Percentiles rank a stretch among this genome's conserved stretches.
phyloP scores from a whole-genome alignment of 2,888 invertebrate species.

The Phanerotoma sp. region DNA sequence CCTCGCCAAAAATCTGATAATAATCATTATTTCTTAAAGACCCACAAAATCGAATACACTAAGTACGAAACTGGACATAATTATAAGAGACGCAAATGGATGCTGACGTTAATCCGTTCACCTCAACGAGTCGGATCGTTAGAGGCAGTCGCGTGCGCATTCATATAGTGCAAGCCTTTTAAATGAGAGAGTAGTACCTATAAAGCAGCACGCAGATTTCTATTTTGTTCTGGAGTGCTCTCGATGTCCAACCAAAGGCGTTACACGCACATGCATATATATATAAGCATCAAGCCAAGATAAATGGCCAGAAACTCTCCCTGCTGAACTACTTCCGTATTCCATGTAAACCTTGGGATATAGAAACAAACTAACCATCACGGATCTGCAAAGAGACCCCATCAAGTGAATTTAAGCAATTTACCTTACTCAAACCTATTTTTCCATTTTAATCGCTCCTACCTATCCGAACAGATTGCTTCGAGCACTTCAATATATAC shows the following conservation, averaged over 20 bases:
- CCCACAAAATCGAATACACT: too few species aligned
- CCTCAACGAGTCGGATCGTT: constrained; percentile 25
- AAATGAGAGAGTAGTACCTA: constrained; percentile 11
- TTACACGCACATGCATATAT: constrained; percentile 14
- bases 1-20: too few species aligned
- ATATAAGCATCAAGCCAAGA: constrained; percentile 16
- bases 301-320: constrained; percentile 11
- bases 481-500: constrained; percentile 8
- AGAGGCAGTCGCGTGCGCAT: constrained; percentile 23
- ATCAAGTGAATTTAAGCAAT: background rate
- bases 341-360: background rate
- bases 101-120: constrained; percentile 31
- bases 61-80: constrained; percentile 21
- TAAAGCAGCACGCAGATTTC: constrained; percentile 22
- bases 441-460: constrained; percentile 2
- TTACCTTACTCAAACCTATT: background rate
- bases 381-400: too few species aligned
- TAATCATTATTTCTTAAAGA: too few species aligned
- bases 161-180: constrained; percentile 6
- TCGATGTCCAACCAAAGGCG: constrained; percentile 24
- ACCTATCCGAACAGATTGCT: constrained; percentile 14
- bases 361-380: background rate
- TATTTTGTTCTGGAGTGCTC: constrained; percentile 25
- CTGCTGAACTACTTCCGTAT: constrained; percentile 26
- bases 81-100: constrained; percentile 27